Base-by-base conservation (phyloP, 2,113 vertebrate genomes). In the Chaetodon auriga region DNA sequence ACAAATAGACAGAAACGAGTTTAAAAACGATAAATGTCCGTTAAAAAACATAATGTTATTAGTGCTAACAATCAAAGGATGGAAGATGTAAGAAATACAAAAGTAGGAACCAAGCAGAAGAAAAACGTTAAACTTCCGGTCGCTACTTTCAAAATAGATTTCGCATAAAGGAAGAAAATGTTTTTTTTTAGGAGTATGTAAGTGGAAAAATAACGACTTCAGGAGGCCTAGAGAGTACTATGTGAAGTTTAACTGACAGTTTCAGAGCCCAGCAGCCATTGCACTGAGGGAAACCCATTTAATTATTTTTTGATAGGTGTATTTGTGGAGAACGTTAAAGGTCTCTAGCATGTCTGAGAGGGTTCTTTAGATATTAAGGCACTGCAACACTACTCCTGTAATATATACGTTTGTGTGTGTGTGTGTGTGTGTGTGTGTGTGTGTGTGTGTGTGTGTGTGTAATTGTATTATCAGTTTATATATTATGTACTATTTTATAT, bases 131-230 rank as follows among this genome's bases (percentile, higher is more conserved):
- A 0, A 85, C 75, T 80, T 89, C 84, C 78, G 80, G 75, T 57
- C 1, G 48, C 12, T 12, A 54, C 18, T 75, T 76, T 81, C 82
- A 88, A 82, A 84, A 45, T 84, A 75, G 1, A 53, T 6, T 21
- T n/a, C 18, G 12, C 1, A 25, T 2, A 1, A 7, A 8, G 3
- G 0, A 9, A 48, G 0, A 25, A 14, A 73, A 6, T 2, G 9
- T 43, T 16, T 41, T 23, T 57, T 71, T 16, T 1, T 18, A 46
- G n/a, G 30, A 23, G 3, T 2, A 0, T 41, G 3, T 53, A 21
- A 48, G 25, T 80, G 84, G 76, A 85, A 89, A 87, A 81, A 85
- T 87, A 89, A 87, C 86, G 75, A 36, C 49, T 0, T 0, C 10
- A 15, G 15, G 19, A 6, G 9, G 5, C 10, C 2, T n/a, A 2